A percentile compares a stretch with the other conserved stretches of the same genome.
Conservation (phyloP, 2,113 vertebrate genomes). For the Phylloscopus trochiloides region DNA sequence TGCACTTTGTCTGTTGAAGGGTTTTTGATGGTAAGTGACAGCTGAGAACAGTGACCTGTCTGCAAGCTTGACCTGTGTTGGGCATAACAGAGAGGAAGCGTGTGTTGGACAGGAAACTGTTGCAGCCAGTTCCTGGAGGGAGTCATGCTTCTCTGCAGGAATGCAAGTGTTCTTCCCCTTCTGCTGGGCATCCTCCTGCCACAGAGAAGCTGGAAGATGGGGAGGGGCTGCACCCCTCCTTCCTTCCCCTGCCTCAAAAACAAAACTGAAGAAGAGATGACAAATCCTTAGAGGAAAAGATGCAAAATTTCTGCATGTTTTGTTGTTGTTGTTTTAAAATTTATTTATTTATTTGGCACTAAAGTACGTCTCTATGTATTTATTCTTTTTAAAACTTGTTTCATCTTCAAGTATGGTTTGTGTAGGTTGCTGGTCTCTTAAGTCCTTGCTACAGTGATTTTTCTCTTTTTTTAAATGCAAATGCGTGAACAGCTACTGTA, state of each 20-base stretch:
- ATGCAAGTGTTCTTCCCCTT: not conserved
- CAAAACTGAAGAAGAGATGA: not conserved
- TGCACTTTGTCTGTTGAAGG: not conserved
- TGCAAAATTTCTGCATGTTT: not conserved
- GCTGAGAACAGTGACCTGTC: not conserved
- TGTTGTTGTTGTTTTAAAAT: too few relatives aligned
- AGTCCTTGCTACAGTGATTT: not conserved
- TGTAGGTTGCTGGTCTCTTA: not conserved
- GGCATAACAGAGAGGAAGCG: not conserved
- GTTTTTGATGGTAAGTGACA: conserved; percentile 16
- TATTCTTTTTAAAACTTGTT: not conserved
- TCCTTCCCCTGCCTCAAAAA: not conserved
- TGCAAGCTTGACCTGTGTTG: not conserved
- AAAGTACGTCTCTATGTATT: not conserved
- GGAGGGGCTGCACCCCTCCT: not conserved
- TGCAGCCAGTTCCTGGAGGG: not conserved
- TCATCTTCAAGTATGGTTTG: not conserved
- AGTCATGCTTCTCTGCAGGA: not conserved
- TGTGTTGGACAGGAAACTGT: not conserved
- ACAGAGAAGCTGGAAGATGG: not conserved
- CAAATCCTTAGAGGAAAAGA: not conserved
- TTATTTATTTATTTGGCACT: not conserved
- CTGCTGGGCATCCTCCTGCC: not conserved
- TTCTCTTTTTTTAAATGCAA: not conserved
- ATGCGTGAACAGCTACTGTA: not conserved